Conservation (phyloP, 2,888 invertebrate genomes). For the Nebria salina region DNA sequence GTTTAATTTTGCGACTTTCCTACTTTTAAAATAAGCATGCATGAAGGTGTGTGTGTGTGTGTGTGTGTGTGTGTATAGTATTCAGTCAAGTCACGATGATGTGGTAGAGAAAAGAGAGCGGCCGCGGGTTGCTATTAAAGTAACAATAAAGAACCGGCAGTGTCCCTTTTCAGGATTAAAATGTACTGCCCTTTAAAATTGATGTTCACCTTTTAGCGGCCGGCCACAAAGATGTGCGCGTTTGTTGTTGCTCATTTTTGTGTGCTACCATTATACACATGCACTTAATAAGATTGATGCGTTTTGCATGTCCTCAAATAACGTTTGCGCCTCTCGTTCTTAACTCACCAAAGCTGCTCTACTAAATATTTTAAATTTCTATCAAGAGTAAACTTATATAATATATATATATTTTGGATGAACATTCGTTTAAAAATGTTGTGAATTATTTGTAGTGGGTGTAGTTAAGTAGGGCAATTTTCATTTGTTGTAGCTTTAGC, state of each 20-base stretch:
- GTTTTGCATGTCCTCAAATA: not conserved
- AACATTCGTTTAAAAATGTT: too few relatives aligned
- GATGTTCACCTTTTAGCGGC: slow-evolving; percentile 18
- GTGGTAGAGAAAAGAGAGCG: not conserved
- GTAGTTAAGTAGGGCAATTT: too few relatives aligned
- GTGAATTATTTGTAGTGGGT: too few relatives aligned
- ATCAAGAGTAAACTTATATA: too few relatives aligned
- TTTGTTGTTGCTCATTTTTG: slow-evolving; percentile 18
- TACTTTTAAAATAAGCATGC: not conserved
- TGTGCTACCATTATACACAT: slow-evolving; percentile 12
- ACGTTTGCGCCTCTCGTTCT: not conserved
- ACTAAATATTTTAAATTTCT: too few relatives aligned
- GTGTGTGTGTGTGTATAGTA: not conserved
- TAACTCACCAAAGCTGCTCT: not conserved
- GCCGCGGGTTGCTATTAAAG: slow-evolving; percentile 17
- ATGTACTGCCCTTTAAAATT: slow-evolving; percentile 25
- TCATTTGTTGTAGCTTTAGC: too few relatives aligned
- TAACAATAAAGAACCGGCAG: slow-evolving; percentile 20
- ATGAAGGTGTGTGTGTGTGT: not conserved
- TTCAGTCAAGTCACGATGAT: not conserved
- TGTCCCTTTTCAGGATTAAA: slow-evolving; percentile 25
- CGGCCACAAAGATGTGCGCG: slow-evolving; percentile 19
- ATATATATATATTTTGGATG: too few relatives aligned
- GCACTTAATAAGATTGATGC: slow-evolving; percentile 22
- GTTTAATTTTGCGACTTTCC: not conserved